Evolutionary conservation across 2,797 vertebrate species (phyloP).

Genomic region (Danio kyathit): DNA sequence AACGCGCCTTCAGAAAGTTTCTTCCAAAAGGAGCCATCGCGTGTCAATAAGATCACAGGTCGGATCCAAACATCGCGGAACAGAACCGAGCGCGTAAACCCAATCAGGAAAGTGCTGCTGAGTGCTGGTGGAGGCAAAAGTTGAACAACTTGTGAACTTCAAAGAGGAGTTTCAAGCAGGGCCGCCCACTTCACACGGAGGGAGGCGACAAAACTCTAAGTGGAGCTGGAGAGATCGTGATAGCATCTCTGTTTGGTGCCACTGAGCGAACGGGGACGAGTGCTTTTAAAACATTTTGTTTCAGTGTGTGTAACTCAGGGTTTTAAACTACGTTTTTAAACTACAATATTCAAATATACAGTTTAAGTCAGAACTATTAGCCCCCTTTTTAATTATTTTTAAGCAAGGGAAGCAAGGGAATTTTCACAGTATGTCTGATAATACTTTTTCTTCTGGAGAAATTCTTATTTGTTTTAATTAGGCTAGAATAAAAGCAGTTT

Average conservation of each 20-base stretch:
- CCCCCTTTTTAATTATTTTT: too few species aligned
- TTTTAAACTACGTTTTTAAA: neutral
- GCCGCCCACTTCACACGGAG: constrained; percentile 63
- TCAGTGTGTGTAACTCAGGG: neutral
- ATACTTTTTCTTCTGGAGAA: too few species aligned
- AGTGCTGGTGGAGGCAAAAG: constrained; percentile 58
- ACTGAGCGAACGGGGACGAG: neutral
- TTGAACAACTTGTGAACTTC: constrained; percentile 61
- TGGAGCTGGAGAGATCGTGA: neutral
- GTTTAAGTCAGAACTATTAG: too few species aligned
- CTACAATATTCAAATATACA: neutral
- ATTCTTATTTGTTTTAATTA: too few species aligned
- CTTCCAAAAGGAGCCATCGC: constrained; percentile 94
- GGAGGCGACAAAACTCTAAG: constrained; percentile 44
- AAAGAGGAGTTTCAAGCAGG: constrained; percentile 46
- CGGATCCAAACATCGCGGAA: constrained; percentile 41
- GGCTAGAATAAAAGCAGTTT: too few species aligned
- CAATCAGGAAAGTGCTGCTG: constrained; percentile 10
- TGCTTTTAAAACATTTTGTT: constrained; percentile 2
- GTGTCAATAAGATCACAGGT: constrained; percentile 2
- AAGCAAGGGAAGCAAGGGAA: too few species aligned
- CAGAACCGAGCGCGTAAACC: neutral
- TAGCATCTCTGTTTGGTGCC: constrained; percentile 9
- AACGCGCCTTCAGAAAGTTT: constrained; percentile 90
- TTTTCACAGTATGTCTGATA: too few species aligned